Percentiles rank a stretch among this genome's conserved stretches.
These are phyloP conservation scores for Brachionus rubens DNA, from an alignment of 1,140 invertebrate species.

Conservation along the genomic window DNA sequence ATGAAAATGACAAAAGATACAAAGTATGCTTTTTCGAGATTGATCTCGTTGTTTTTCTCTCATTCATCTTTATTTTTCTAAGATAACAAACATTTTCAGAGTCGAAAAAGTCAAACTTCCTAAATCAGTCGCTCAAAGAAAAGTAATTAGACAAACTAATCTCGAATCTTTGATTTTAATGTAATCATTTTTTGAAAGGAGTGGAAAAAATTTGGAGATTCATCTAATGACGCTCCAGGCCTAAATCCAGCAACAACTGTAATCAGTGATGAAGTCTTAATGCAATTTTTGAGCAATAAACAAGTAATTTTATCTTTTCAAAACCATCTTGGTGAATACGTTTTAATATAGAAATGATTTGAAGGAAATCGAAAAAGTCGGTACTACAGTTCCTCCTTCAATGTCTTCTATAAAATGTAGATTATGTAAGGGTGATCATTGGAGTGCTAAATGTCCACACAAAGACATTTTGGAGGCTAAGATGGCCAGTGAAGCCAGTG, in stretches of 20 bases:
- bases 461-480: slow-evolving; percentile 70
- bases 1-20: slow-evolving; percentile 33
- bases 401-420: slow-evolving; percentile 82
- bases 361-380: slow-evolving; percentile 75
- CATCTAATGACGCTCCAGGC: slow-evolving; percentile 26
- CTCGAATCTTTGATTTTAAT: not conserved
- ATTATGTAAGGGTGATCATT: slow-evolving; percentile 87
- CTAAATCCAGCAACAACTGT: slow-evolving; percentile 42
- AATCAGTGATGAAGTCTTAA: slow-evolving; percentile 35
- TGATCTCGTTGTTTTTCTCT: no score
- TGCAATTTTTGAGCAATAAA: slow-evolving; percentile 45
- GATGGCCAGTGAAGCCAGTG: slow-evolving; percentile 35
- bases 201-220: slow-evolving; percentile 46
- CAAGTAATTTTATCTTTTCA: not conserved
- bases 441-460: slow-evolving; percentile 93
- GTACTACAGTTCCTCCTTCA: slow-evolving; percentile 72
- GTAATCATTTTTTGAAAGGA: not conserved
- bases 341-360: no score
- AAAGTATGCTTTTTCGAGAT: slow-evolving; percentile 1
- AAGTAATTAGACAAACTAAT: slow-evolving; percentile 11
- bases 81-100: slow-evolving; percentile 42
- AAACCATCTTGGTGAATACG: no score
- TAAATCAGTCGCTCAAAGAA: slow-evolving; percentile 44
- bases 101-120: slow-evolving; percentile 39
- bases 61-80: no score